These are phyloP conservation scores for Octonoba sinensis DNA, from an alignment of 2,888 invertebrate genomes.

Conservation along the genomic window DNA sequence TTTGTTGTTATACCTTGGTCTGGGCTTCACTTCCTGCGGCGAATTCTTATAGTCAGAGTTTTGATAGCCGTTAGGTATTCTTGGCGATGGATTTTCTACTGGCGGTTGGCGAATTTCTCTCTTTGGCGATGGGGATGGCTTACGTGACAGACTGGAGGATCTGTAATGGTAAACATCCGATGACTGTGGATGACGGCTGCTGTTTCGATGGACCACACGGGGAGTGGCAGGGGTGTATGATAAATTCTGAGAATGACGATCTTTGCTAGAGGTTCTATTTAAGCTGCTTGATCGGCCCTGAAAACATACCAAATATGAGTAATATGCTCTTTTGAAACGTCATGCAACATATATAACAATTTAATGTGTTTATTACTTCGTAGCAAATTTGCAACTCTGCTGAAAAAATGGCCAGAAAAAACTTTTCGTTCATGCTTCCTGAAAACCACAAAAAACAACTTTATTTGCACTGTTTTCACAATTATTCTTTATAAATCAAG, in stretches of 20 bases:
- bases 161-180: constrained; percentile 43
- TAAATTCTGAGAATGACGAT: constrained; percentile 45
- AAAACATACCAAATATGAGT: not conserved
- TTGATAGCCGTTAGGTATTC: constrained; percentile 3
- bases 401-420: too few relatives aligned
- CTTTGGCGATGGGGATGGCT: constrained; percentile 48
- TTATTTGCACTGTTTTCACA: too few relatives aligned
- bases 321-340: not conserved
- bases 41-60: not conserved
- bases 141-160: constrained; percentile 50
- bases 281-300: constrained; percentile 53
- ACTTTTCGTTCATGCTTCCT: too few relatives aligned
- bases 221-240: constrained; percentile 49
- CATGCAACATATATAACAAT: not conserved
- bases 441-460: too few relatives aligned
- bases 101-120: constrained; percentile 14
- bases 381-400: not conserved
- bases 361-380: not conserved
- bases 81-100: constrained; percentile 9
- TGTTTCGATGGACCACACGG: constrained; percentile 24
- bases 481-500: too few relatives aligned
- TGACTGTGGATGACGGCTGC: constrained; percentile 25
- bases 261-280: constrained; percentile 37
- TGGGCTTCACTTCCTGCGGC: constrained; percentile 21
- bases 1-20: constrained; percentile 49